These are phyloP conservation scores for Melieria crassipennis DNA, from an alignment of 2,888 invertebrate genomes.

Conservation along the genomic window DNA sequence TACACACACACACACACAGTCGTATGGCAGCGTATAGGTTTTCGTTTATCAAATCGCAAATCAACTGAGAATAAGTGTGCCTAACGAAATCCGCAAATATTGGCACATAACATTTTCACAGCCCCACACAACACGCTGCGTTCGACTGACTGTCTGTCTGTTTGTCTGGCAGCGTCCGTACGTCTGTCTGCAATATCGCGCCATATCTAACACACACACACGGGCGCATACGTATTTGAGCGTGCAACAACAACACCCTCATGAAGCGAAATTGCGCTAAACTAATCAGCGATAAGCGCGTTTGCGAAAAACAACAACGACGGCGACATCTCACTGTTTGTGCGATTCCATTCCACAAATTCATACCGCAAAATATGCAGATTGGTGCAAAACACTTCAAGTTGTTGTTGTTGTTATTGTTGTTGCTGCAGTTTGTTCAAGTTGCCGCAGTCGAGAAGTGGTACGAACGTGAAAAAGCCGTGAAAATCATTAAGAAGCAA, in stretches of 20 bases:
- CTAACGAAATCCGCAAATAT: conserved; percentile 18
- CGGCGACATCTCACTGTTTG: neutral
- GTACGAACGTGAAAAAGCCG: conserved; percentile 16
- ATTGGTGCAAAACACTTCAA: too few species aligned
- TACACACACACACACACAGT: neutral
- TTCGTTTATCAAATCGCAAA: too few species aligned
- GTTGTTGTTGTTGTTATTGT: too few species aligned
- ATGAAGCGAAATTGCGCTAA: conserved; percentile 19
- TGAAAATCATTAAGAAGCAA: conserved; percentile 26
- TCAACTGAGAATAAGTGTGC: neutral
- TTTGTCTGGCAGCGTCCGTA: too few species aligned
- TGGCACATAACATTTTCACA: conserved; percentile 12
- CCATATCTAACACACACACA: too few species aligned
- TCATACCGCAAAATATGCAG: neutral
- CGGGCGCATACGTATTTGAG: neutral
- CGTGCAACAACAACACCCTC: conserved; percentile 8
- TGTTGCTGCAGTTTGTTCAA: too few species aligned
- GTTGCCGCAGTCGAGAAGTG: too few species aligned
- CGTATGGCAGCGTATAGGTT: neutral
- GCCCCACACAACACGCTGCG: too few species aligned
- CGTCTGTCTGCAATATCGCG: too few species aligned
- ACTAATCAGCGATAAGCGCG: conserved; percentile 26
- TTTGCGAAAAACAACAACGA: too few species aligned
- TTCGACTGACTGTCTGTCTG: too few species aligned
- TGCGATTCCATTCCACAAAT: neutral